These are phyloP conservation scores for Diuraphis noxia DNA, from an alignment of 1,140 invertebrate genomes.

Conservation along the genomic window DNA sequence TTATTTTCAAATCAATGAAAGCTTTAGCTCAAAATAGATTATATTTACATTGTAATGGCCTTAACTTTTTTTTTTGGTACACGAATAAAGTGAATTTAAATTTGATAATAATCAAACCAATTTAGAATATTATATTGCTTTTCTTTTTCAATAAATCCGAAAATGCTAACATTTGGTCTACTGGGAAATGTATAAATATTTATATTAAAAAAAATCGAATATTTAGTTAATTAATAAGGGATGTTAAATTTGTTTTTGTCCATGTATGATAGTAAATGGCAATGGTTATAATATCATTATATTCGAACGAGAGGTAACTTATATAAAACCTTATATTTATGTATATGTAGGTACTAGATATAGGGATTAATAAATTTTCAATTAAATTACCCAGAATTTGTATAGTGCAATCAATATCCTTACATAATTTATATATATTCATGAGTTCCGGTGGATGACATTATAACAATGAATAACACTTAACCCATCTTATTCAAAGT, in stretches of 20 bases:
- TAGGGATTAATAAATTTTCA: not conserved
- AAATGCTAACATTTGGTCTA: no score
- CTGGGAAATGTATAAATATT: not conserved
- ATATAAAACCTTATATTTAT: not conserved
- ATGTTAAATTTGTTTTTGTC: not conserved
- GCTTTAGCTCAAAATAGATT: not conserved
- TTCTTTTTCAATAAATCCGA: not conserved
- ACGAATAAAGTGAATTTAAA: not conserved
- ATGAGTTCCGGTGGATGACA: not conserved
- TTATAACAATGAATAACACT: conserved; percentile 12
- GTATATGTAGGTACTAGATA: no score
- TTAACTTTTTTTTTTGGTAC: not conserved
- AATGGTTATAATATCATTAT: no score
- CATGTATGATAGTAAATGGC: not conserved
- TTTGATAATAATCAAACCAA: not conserved
- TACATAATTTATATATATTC: not conserved
- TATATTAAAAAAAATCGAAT: not conserved
- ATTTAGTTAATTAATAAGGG: no score
- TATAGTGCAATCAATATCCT: not conserved
- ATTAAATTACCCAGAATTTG: not conserved
- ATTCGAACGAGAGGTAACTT: not conserved
- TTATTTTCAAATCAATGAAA: not conserved
- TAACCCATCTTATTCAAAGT: not conserved
- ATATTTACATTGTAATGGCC: not conserved
- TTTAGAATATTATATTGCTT: not conserved